These are phyloP conservation scores for Drosophila diplacantha DNA, from an alignment of 2,888 invertebrate species.

Conservation along the genomic window DNA sequence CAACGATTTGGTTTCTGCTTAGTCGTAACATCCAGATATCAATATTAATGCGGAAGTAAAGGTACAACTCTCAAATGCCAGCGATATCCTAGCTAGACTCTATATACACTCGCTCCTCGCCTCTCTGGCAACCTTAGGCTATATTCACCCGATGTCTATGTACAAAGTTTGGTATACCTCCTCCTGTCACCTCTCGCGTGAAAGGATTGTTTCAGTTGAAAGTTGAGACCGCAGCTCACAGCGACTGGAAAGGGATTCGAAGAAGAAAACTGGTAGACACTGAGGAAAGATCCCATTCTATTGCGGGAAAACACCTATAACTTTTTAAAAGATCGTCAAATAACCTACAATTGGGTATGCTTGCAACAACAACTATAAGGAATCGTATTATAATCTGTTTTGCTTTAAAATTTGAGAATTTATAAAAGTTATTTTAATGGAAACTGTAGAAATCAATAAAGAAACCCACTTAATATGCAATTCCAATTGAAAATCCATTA, in stretches of 20 bases:
- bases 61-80: slow-evolving; percentile 66
- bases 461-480: background rate
- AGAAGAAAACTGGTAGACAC: slow-evolving; percentile 1
- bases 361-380: background rate
- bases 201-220: slow-evolving; percentile 2
- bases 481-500: too few species aligned
- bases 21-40: slow-evolving; percentile 27
- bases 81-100: slow-evolving; percentile 28
- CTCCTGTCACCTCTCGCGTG: background rate
- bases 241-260: background rate
- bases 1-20: slow-evolving; percentile 53
- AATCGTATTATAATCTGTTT: background rate
- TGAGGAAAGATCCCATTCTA: background rate
- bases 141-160: slow-evolving; percentile 18
- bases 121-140: slow-evolving; percentile 42
- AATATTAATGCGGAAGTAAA: slow-evolving; percentile 41
- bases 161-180: slow-evolving; percentile 18
- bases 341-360: background rate
- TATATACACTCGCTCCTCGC: slow-evolving; percentile 31
- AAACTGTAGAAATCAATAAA: background rate
- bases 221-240: background rate
- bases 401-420: background rate
- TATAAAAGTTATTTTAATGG: background rate
- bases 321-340: background rate
- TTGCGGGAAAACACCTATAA: background rate